These are phyloP conservation scores for Steatornis caripensis DNA, from an alignment of 2,113 vertebrate genomes.

Conservation along the genomic window DNA sequence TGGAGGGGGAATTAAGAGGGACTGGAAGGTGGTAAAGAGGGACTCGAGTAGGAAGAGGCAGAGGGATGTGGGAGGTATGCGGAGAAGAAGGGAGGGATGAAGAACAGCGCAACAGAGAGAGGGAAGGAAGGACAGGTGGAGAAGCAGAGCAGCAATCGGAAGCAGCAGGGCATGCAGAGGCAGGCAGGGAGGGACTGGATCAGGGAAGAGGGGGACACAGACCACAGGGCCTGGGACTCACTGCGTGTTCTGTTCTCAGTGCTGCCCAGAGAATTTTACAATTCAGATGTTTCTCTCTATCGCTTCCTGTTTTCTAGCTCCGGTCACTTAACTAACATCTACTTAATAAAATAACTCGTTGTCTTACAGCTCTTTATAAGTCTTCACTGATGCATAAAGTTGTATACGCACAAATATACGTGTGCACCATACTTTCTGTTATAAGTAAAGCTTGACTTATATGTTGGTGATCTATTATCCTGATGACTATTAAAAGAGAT, in stretches of 20 bases:
- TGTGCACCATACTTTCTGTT: neutral
- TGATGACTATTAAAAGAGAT: neutral
- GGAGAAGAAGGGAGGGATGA: neutral
- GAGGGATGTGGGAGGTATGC: neutral
- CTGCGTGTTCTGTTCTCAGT: neutral
- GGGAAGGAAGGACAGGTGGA: neutral
- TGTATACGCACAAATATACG: no score
- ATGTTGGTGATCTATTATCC: neutral
- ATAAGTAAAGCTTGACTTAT: neutral
- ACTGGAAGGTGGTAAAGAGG: neutral
- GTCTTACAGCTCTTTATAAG: no score
- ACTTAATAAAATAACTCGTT: neutral
- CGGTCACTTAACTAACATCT: neutral
- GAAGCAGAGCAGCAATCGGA: no score
- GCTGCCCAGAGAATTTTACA: neutral
- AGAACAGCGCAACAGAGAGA: neutral
- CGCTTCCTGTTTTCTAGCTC: neutral
- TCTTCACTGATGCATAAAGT: no score
- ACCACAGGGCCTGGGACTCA: neutral
- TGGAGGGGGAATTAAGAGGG: neutral
- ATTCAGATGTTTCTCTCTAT: neutral
- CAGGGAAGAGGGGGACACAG: neutral
- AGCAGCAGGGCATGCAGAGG: neutral
- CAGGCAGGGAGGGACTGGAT: no score
- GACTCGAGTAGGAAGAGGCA: neutral